Base-by-base conservation (phyloP, 2,888 invertebrate genomes). In the Erpobdella octoculata region DNA sequence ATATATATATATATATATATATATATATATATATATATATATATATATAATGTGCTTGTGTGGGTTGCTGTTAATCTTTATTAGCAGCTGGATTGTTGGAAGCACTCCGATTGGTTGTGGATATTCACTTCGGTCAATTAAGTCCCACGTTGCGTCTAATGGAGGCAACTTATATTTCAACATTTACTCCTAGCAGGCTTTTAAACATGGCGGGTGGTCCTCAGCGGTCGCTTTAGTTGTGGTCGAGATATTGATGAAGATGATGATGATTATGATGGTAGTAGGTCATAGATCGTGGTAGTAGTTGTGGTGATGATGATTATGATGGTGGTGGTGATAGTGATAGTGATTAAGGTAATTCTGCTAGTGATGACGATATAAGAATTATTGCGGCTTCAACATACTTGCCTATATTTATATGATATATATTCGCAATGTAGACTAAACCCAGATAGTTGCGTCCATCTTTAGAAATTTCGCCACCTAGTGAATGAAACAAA, bases 101-200 rank as follows among this genome's bases (percentile, higher is more conserved):
- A 9, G 48, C 48, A 48, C 48, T 48, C 25, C n/a, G n/a, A n/a
- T n/a, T n/a, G 48, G n/a, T 3, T 21, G 12, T 25, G 41, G 25
- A 48, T 48, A 48, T 6, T 48, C 48, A 48, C 48, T 48, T 48
- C 18, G 25, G 18, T 48, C 48, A 48, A n/a, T 48, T 48, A 48
- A 48, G n/a, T 25, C n/a, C 48, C 5, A 41, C 48, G 4, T 4
- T 3, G 12, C n/a, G 3, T 25, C 12, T 48, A 48, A 48, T 48
- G 48, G 48, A 48, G 48, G 18, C 48, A 21, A n/a, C 48, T 48
- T 48, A 48, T 48, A 48, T 48, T 48, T 48, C 48, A n/a, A 48
- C 25, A 25, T 48, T 48, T 21, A n/a, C n/a, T 25, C 12, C n/a
- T n/a, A 48, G 12, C 48, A 48, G 48, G 48, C 48, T 48, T 48